phyloP scores from a whole-genome alignment of 2,797 vertebrate species.

The Rhabdomys pumilio region DNA sequence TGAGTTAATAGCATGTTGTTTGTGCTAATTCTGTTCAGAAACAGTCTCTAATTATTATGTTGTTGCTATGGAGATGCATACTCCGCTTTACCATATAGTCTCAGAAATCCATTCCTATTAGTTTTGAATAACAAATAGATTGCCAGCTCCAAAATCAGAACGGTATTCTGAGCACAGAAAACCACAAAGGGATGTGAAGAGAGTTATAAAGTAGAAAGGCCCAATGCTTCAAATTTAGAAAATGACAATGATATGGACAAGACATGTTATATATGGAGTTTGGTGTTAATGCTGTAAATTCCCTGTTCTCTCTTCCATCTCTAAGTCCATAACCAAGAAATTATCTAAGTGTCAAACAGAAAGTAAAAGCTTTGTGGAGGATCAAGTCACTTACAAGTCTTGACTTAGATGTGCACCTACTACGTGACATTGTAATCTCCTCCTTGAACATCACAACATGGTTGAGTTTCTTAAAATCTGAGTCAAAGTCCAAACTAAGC shows the following conservation, averaged over 20 bases:
- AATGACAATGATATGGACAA: neutral
- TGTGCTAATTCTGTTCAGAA: slow-evolving; percentile 68
- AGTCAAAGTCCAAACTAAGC: neutral
- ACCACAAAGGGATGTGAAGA: slow-evolving; percentile 43
- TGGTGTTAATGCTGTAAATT: neutral
- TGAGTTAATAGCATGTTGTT: slow-evolving; percentile 54
- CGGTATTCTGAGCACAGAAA: slow-evolving; percentile 18
- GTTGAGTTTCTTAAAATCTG: neutral
- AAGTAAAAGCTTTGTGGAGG: neutral
- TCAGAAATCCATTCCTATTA: slow-evolving; percentile 72
- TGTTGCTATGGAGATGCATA: slow-evolving; percentile 72
- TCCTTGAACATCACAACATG: neutral
- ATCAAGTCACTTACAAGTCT: neutral
- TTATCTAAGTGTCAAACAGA: neutral
- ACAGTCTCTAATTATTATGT: slow-evolving; percentile 58
- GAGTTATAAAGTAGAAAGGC: neutral
- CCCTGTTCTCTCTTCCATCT: neutral
- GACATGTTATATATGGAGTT: neutral
- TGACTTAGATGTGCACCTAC: neutral
- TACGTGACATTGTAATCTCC: neutral
- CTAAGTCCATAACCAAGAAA: slow-evolving; percentile 10
- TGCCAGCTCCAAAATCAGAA: slow-evolving; percentile 48
- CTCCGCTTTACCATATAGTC: slow-evolving; percentile 58
- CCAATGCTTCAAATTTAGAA: neutral
- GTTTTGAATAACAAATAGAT: slow-evolving; percentile 62